phyloP scores from a whole-genome alignment of 1,140 invertebrate genomes.

The Mercenaria mercenaria region DNA sequence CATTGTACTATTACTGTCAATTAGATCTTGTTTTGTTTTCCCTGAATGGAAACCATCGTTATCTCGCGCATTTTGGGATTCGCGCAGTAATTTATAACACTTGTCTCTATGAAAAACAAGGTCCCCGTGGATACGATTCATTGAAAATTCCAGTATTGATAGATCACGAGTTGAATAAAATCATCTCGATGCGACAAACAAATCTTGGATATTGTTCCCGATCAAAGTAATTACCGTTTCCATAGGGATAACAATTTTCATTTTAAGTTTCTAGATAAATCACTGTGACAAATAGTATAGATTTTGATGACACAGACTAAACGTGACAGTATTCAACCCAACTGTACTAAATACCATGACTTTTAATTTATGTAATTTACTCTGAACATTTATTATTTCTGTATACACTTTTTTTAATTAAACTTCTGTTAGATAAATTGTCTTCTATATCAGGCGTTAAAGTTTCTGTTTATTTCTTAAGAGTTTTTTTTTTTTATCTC shows the following conservation, averaged over 20 bases:
- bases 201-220: conserved; percentile 2
- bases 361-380: no score
- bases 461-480: no score
- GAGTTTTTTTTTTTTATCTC: no score
- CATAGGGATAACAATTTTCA: background rate
- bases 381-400: no score
- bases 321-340: background rate
- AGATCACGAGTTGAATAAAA: background rate
- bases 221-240: background rate
- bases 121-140: background rate
- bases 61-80: background rate
- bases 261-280: background rate
- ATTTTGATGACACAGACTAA: background rate
- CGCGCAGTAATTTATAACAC: background rate
- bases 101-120: background rate
- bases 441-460: no score
- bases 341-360: no score
- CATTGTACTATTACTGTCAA: no score
- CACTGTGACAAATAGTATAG: background rate
- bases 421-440: no score
- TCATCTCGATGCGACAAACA: background rate
- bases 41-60: background rate
- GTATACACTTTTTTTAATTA: no score
- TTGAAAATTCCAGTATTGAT: conserved; percentile 3
- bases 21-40: background rate